Evolutionary conservation across 2,113 vertebrate species (phyloP).

Genomic region (Phoenicopterus ruber): DNA sequence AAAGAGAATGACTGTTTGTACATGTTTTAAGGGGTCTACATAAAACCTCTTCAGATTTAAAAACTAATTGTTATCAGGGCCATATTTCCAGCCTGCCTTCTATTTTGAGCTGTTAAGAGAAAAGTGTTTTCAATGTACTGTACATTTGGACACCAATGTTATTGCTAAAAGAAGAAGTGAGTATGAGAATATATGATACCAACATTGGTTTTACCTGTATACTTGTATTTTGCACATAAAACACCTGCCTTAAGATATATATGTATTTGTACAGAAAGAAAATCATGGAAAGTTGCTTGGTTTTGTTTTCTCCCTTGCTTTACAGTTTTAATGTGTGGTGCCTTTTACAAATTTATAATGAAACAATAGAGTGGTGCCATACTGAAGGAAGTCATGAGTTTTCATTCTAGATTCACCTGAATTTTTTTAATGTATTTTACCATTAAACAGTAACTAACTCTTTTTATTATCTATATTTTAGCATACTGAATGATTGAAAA

Average conservation of each 20-base stretch:
- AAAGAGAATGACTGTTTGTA: constrained; percentile 74
- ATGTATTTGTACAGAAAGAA: constrained; percentile 67
- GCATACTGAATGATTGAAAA: constrained; percentile 42
- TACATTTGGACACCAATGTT: constrained; percentile 62
- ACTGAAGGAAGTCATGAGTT: constrained; percentile 54
- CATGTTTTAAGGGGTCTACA: constrained; percentile 42
- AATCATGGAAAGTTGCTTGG: constrained; percentile 47
- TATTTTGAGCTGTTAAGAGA: constrained; percentile 64
- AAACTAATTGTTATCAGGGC: constrained; percentile 65
- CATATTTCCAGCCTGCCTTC: constrained; percentile 66
- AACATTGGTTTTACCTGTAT: constrained; percentile 69
- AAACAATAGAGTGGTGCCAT: constrained; percentile 60
- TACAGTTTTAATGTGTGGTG: constrained; percentile 86
- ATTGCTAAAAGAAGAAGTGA: constrained; percentile 63
- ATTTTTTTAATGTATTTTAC: constrained; percentile 68
- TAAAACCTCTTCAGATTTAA: constrained; percentile 52
- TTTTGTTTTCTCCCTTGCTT: constrained; percentile 70
- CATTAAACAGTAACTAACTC: constrained; percentile 64
- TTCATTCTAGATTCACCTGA: constrained; percentile 60
- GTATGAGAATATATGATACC: constrained; percentile 60
- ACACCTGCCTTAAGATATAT: constrained; percentile 78
- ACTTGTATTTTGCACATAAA: constrained; percentile 76
- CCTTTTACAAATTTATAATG: constrained; percentile 81
- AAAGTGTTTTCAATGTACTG: constrained; percentile 72
- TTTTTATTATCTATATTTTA: constrained; percentile 68